Base-by-base conservation (phyloP, 2,113 vertebrate genomes). In the Taurulus bubalis region DNA sequence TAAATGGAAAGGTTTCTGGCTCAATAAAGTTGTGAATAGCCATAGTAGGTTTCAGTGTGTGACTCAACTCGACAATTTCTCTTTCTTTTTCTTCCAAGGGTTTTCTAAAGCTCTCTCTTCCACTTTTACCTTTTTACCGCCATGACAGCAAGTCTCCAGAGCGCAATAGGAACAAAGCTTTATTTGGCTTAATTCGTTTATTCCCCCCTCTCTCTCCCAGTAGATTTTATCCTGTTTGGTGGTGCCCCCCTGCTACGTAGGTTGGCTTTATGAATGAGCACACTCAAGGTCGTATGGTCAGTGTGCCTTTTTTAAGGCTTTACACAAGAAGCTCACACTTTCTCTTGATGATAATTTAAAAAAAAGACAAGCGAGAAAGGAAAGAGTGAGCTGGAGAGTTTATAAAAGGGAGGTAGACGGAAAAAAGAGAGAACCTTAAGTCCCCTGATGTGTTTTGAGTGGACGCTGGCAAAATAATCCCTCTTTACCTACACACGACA, bases 111-210 rank as follows among this genome's bases (percentile, higher is more conserved):
- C 51, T 40, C 74, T 79, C 56, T 55, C 51, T 64, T 68, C 60
- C 53, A 59, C 75, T 68, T 30, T 66, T 20, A 38, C 45, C 32
- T 75, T 66, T 65, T 53, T 58, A 49, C 83, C 38, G 3, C 75
- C 67, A 58, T 83, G 62, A 75, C 75, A 72, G 38, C 47, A 26
- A 58, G 82, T 89, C 90, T 91, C 88, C 42, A 71, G 87, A 86
- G 88, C 82, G 74, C 88, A 84, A 83, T 85, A 71, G 85, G 81
- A 87, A 79, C 83, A 62, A 73, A 60, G 75, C 85, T 91, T 91
- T 92, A 93, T 90, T 75, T 55, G 80, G 74, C 80, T 83, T 89
- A 86, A 93, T 92, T 90, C 1, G 53, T 90, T 88, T 89, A 87
- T 90, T 90, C 87, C 77, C 40, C 59, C 24, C 64, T 12, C 30